phyloP scores from a whole-genome alignment of 2,888 invertebrate species.

The Limnephilus marmoratus region DNA sequence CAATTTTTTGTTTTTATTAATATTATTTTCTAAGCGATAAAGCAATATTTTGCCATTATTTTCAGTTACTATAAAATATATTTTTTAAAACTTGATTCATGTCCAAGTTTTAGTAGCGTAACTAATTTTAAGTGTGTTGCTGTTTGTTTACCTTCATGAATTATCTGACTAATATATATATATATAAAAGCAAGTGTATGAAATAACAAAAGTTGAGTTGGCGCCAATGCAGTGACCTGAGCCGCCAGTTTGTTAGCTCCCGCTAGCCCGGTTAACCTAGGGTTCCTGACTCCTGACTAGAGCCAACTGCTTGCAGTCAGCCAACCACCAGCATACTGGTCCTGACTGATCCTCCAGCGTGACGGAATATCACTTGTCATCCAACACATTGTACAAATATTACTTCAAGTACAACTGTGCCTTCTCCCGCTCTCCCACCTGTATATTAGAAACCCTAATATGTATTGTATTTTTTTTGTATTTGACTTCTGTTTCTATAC shows the following conservation, averaged over 20 bases:
- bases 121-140: constrained; percentile 67
- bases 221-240: constrained; percentile 61
- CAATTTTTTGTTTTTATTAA: background rate
- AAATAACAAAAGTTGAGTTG: constrained; percentile 61
- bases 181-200: constrained; percentile 51
- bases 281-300: constrained; percentile 58
- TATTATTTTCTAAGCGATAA: background rate
- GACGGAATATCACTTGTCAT: constrained; percentile 60
- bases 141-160: constrained; percentile 66
- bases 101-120: background rate
- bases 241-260: constrained; percentile 57
- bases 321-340: constrained; percentile 61
- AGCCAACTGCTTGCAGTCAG: constrained; percentile 57
- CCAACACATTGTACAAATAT: constrained; percentile 60
- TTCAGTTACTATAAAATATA: background rate
- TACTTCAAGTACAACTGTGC: constrained; percentile 60
- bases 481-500: constrained; percentile 29
- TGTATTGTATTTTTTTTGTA: constrained; percentile 41
- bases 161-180: constrained; percentile 46
- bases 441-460: background rate
- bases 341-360: constrained; percentile 63
- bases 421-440: constrained; percentile 41
- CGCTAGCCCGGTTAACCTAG: constrained; percentile 29
- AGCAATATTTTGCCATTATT: background rate
- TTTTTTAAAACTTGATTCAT: background rate